Evolutionary conservation across 2,797 vertebrate species (phyloP), one percentile per base, ranked within the genome.

Genomic region (Furcifer pardalis): DNA sequence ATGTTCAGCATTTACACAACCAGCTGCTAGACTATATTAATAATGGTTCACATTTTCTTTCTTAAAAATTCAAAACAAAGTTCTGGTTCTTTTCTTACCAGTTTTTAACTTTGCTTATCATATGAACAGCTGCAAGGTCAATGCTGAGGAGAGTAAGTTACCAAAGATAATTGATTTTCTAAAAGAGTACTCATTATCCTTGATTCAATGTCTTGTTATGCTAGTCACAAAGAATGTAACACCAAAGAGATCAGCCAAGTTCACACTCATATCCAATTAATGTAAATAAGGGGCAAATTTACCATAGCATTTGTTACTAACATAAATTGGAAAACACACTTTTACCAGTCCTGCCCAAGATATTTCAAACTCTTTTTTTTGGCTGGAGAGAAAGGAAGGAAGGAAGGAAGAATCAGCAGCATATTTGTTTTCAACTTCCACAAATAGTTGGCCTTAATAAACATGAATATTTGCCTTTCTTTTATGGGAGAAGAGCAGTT

Each of bases 151-250:
- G 49, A 44, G 2, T 17, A 27, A 21, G 35, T 49, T 75, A 77
- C 66, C 35, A 86, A 81, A 60, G 66, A 76, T 62, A 77, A 86
- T 81, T 81, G 84, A 76, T 85, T 85, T 80, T 85, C 73, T 66
- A 81, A 81, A 86, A 63, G 49, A 77, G 32, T 40, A 42, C 79
- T 86, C 79, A 81, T 86, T 86, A 86, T 91, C 83, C 88, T 76
- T 86, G 77, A 69, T 85, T 71, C 77, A 63, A 35, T 85, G 85
- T 81, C 40, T 46, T 42, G 66, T 75, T 86, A 87, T 73, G 87
- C 88, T 85, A 92, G 86, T 91, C 88, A 83, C 91, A 93, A 90
- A 69, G 85, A 93, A 85, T 87, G 87, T 92, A 92, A 92, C 90
- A 92, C 87, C 81, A 90, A 85, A 87, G 81, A 87, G 89, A 88